Evolutionary conservation across 2,888 invertebrate genomes (phyloP), one percentile per base, ranked within the genome.

Genomic region (Caprella mutica): DNA sequence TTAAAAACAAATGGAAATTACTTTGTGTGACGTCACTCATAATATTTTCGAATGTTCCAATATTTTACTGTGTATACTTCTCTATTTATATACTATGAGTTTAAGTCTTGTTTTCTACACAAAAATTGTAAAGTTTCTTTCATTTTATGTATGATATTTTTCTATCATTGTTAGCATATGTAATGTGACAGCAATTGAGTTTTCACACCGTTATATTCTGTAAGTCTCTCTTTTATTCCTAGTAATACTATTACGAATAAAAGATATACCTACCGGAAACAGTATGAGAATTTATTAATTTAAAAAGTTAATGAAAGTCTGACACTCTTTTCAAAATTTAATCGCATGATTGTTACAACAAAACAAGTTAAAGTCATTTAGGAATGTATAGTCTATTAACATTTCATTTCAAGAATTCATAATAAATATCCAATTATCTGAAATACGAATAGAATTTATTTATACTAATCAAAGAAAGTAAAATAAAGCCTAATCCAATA

Each of bases 181-280:
- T 38, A 38, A 17, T 38, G 4, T 38, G n/a, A 38, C 19, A 17
- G 19, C 19, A 17, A 38, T 38, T 38, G 19, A 17, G 19, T 38
- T 17, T 38, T 17, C 19, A 38, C 19, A 38, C 19, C n/a, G n/a
- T 17, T 38, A 38, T 38, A 38, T 38, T 17, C 19, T 17, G n/a
- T 17, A 38, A 17, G 19, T 38, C n/a, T 4, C 21, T 17, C 19
- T 43, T 3, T 17, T 4, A 3, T 21, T 43, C 19, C 14, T 43
- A 43, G 14, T 43, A 43, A 43, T 43, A 43, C 19, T 43, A 43
- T 21, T 43, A 43, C 19, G 19, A 43, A 43, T 43, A 43, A 43
- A 21, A 43, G 23, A 21, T 17, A 43, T 43, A 43, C 9, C 14
- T 43, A 43, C n/a, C 23, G 23, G 14, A 17, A 43, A 43, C 19